These are phyloP conservation scores for Oxytorus armatus DNA, from an alignment of 2,888 invertebrate species.

Conservation along the genomic window DNA sequence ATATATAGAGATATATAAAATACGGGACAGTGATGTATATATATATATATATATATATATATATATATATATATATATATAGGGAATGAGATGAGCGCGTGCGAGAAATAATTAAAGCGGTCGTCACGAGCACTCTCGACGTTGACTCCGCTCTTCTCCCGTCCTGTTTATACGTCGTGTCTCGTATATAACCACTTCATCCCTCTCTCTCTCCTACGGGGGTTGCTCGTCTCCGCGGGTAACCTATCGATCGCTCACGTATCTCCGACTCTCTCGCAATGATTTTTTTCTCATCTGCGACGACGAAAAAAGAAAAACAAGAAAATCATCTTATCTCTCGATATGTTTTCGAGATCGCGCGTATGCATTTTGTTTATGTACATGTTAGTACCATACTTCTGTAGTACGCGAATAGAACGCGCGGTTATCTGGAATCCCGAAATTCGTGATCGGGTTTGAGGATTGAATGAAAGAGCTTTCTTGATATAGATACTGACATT, in stretches of 20 bases:
- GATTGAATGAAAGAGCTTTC: not conserved
- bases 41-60: not conserved
- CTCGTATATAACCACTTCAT: slow-evolving; percentile 23
- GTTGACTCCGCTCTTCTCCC: slow-evolving; percentile 40
- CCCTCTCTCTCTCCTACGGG: slow-evolving; percentile 2
- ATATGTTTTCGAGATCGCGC: slow-evolving; percentile 5
- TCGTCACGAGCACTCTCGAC: slow-evolving; percentile 57
- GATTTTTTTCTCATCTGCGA: slow-evolving; percentile 12
- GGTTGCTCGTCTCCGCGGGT: slow-evolving; percentile 21
- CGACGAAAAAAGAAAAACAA: no score
- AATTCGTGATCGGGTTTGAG: no score
- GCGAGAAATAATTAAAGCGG: slow-evolving; percentile 57
- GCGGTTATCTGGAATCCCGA: no score
- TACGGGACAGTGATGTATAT: slow-evolving; percentile 18
- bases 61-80: slow-evolving; percentile 5
- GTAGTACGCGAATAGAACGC: no score
- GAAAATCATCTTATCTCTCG: slow-evolving; percentile 31
- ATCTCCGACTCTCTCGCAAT: slow-evolving; percentile 27
- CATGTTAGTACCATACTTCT: not conserved
- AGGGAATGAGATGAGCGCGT: slow-evolving; percentile 52
- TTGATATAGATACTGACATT: slow-evolving; percentile 11
- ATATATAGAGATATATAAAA: not conserved
- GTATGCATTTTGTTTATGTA: not conserved
- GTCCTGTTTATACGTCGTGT: slow-evolving; percentile 34
- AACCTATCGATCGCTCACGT: slow-evolving; percentile 50